Base-by-base conservation (phyloP, 2,888 invertebrate species). In the Strigamia maritima region DNA sequence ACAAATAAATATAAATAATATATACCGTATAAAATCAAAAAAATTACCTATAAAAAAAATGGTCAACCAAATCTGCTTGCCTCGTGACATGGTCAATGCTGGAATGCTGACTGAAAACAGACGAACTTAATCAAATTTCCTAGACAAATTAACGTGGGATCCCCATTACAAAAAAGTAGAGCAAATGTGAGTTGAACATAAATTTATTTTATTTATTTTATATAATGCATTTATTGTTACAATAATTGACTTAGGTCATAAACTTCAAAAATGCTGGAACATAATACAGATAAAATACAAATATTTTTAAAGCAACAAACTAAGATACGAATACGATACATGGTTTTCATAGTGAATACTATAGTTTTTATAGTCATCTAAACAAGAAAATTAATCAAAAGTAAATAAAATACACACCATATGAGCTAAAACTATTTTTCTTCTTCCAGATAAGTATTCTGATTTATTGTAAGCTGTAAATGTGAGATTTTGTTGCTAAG, bases 201-300 rank as follows among this genome's bases (percentile, higher is more conserved):
- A 70, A 70, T 70, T 70, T 70, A 70, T 70, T 70, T 70, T 70
- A 70, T 70, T 70, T 70, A 70, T 70, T 70, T 70, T 70, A 70
- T 28, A 70, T 70, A 70, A 70, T 26, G 28, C 19, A 54, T 54
- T 8, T 19, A 54, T n/a, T 54, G 16, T 19, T n/a, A n/a, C 54
- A 54, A 54, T 22, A 3, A 65, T 65, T 70, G 70, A 10, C 19
- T 19, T 8, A 19, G 19, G 14, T 14, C 16, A 44, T 44, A 16
- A 44, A 44, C 14, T 44, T n/a, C 16, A 14, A 12, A 44, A n/a
- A 16, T 16, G 0, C 14, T 16, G 12, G 14, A 8, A 44, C 44
- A 44, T 10, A 35, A 35, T 16, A n/a, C 44, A 44, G n/a, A 44
- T 44, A 44, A 44, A 16, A 44, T 44, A 12, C 44, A 44, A 44